Percentiles rank a stretch among this genome's conserved stretches.
Evolutionary conservation across 2,113 vertebrate genomes (phyloP).

Genomic region (Helogale parvula): DNA sequence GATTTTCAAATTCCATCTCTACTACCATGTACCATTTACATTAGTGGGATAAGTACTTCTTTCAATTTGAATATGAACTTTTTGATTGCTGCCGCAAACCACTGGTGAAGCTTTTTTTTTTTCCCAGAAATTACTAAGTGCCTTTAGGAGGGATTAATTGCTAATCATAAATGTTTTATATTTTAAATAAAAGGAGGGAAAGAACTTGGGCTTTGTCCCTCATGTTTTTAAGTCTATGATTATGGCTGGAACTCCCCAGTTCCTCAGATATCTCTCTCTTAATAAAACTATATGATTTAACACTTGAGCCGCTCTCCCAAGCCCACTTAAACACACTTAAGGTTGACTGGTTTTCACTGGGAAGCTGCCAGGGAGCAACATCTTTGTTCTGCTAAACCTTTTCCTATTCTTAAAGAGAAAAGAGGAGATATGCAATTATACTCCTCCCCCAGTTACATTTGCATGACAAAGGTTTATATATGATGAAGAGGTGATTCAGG

Average conservation of each 20-base stretch:
- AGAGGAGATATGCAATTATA: background rate
- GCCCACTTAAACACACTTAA: conserved; percentile 15
- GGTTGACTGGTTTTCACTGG: background rate
- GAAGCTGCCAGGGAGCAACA: background rate
- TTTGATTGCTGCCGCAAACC: background rate
- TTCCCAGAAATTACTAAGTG: background rate
- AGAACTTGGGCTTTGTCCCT: background rate
- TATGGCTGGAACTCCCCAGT: background rate
- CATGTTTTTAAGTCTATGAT: background rate
- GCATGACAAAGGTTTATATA: background rate
- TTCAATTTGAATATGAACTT: conserved; percentile 52
- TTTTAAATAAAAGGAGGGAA: conserved; percentile 49
- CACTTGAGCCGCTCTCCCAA: background rate
- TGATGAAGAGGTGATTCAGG: conserved; percentile 19
- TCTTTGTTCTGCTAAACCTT: conserved; percentile 23
- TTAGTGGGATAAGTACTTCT: background rate
- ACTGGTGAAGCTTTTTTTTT: background rate
- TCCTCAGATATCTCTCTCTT: conserved; percentile 22
- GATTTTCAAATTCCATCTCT: conserved; percentile 35
- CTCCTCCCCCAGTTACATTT: background rate
- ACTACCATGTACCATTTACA: background rate
- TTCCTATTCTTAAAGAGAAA: background rate
- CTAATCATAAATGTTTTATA: conserved; percentile 47
- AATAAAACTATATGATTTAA: conserved; percentile 49
- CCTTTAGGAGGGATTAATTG: conserved; percentile 23